These are phyloP conservation scores for Trachops cirrhosus DNA, from an alignment of 2,797 vertebrate genomes.

Conservation along the genomic window DNA sequence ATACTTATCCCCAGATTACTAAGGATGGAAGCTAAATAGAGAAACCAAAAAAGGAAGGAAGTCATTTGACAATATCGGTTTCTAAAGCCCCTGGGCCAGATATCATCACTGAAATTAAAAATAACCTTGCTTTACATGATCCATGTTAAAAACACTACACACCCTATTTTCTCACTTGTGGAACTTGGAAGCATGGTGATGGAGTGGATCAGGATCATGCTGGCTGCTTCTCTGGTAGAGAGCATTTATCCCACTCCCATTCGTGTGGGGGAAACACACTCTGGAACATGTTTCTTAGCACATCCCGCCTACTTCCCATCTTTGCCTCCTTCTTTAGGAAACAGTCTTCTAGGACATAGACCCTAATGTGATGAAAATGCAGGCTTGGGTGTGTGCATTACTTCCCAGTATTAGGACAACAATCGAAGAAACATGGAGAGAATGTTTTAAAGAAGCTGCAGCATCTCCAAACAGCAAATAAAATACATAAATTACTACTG, in stretches of 20 bases:
- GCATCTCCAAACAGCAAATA: constrained; percentile 50
- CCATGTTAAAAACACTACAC: background rate
- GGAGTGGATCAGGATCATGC: background rate
- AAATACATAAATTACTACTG: constrained; percentile 44
- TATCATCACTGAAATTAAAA: constrained; percentile 22
- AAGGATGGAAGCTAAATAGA: background rate
- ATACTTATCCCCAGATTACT: background rate
- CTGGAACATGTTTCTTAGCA: constrained; percentile 31
- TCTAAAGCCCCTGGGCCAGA: background rate
- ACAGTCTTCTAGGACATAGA: background rate
- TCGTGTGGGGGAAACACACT: constrained; percentile 8
- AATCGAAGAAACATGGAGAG: constrained; percentile 38
- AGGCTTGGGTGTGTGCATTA: background rate
- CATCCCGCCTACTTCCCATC: background rate
- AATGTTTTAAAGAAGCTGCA: background rate
- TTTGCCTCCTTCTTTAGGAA: constrained; percentile 12
- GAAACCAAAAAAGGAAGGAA: constrained; percentile 1
- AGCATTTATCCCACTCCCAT: background rate
- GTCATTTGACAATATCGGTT: background rate
- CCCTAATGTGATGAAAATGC: background rate
- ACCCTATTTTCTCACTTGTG: background rate
- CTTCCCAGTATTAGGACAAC: background rate
- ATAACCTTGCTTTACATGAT: background rate
- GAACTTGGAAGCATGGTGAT: background rate
- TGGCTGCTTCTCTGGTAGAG: background rate